phyloP scores from a whole-genome alignment of 2,797 vertebrate genomes.

The Echiichthys vipera region DNA sequence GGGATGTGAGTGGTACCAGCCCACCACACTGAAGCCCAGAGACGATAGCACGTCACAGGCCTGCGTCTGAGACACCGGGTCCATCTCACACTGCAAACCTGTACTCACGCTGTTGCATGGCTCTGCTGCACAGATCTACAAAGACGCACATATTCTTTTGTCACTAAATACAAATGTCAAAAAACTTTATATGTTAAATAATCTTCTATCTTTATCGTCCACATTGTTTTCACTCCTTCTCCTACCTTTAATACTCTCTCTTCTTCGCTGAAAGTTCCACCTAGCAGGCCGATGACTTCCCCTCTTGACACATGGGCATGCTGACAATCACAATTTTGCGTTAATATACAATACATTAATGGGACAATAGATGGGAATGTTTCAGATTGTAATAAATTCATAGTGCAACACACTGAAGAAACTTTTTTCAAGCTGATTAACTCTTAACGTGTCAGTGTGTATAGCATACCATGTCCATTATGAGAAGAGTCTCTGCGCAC shows the following conservation, averaged over 20 bases:
- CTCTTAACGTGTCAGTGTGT: background rate
- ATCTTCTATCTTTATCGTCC: background rate
- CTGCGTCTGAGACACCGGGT: slow-evolving; percentile 95
- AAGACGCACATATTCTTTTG: background rate
- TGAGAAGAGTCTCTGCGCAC: slow-evolving; percentile 93
- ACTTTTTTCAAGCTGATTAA: background rate
- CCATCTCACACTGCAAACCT: slow-evolving; percentile 98
- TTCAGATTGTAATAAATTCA: background rate
- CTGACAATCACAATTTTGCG: slow-evolving; percentile 73
- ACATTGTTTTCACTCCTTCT: background rate
- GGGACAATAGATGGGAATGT: background rate
- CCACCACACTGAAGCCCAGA: slow-evolving; percentile 90
- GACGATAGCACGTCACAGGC: slow-evolving; percentile 91
- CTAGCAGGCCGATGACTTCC: slow-evolving; percentile 96
- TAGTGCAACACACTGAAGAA: background rate
- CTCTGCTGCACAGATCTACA: slow-evolving; percentile 92
- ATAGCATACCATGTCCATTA: slow-evolving; percentile 96
- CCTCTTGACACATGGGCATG: slow-evolving; percentile 95
- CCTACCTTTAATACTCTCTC: slow-evolving; percentile 90
- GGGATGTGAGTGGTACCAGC: slow-evolving; percentile 99
- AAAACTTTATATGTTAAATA: background rate
- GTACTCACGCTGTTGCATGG: slow-evolving; percentile 97
- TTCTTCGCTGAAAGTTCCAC: slow-evolving; percentile 90
- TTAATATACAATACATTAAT: background rate
- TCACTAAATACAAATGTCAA: background rate